These are phyloP conservation scores for Portevinia maculata DNA, from an alignment of 2,888 invertebrate species.

Conservation along the genomic window DNA sequence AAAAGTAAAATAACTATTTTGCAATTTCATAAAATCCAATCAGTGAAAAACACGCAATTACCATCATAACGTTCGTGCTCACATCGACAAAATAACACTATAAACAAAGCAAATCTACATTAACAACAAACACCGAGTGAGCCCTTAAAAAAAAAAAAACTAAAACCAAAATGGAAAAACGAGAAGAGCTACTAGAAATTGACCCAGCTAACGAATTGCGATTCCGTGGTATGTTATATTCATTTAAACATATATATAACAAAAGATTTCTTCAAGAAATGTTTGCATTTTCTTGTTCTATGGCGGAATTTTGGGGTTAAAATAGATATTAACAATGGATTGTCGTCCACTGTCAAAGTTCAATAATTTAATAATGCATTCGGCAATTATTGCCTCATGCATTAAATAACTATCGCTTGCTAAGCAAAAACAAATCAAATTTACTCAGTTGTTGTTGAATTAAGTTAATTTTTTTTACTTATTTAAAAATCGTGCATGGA, in stretches of 20 bases:
- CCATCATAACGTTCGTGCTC: constrained; percentile 28
- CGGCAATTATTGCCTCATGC: constrained; percentile 17
- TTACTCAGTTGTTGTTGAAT: not conserved
- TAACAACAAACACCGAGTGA: constrained; percentile 76
- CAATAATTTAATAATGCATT: constrained; percentile 66
- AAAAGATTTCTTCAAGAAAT: constrained; percentile 40
- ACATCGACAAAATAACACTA: constrained; percentile 33
- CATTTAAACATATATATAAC: constrained; percentile 25
- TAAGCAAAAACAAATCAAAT: constrained; percentile 37
- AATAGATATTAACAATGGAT: constrained; percentile 19
- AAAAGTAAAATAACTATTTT: constrained; percentile 69
- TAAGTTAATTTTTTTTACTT: not conserved
- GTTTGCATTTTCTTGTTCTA: constrained; percentile 18
- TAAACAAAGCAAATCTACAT: constrained; percentile 74
- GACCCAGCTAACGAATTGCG: constrained; percentile 94
- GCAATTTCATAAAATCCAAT: constrained; percentile 48
- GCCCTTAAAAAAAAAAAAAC: constrained; percentile 62
- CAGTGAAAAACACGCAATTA: constrained; percentile 46
- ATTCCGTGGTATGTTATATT: constrained; percentile 90
- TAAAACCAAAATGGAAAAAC: constrained; percentile 84
- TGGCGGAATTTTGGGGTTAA: constrained; percentile 45
- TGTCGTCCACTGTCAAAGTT: constrained; percentile 49
- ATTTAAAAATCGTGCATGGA: constrained; percentile 6
- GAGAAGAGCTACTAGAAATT: constrained; percentile 89
- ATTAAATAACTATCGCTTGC: constrained; percentile 30